Conservation (phyloP, 2,113 vertebrate genomes). For the Erpornis zantholeuca region DNA sequence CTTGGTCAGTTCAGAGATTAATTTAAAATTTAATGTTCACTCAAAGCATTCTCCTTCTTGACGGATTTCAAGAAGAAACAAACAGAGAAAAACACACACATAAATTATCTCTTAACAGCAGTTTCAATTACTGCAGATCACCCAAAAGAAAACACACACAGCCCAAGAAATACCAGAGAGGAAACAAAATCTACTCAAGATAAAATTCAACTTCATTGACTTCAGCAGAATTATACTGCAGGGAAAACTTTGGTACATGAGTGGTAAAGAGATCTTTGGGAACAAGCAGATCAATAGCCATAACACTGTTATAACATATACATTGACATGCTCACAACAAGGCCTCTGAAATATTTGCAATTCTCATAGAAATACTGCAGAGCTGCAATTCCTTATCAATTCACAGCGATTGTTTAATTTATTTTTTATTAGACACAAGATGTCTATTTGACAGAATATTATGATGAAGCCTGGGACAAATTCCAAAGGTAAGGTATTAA, state of each 20-base stretch:
- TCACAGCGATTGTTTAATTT: background rate
- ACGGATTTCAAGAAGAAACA: background rate
- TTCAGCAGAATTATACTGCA: background rate
- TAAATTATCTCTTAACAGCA: background rate
- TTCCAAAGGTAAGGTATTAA: background rate
- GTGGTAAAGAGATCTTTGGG: conserved; percentile 10
- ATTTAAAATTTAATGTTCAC: background rate
- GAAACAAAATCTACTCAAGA: background rate
- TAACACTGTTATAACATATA: conserved; percentile 14
- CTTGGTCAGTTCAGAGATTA: background rate
- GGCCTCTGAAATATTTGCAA: conserved; percentile 17
- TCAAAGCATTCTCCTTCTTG: background rate
- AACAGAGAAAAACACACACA: background rate
- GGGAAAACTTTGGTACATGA: background rate
- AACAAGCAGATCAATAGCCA: conserved; percentile 46
- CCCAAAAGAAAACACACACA: background rate
- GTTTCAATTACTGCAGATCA: background rate
- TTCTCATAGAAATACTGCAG: background rate
- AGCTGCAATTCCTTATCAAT: background rate
- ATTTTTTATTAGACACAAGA: background rate
- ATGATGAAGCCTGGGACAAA: background rate
- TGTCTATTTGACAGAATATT: background rate
- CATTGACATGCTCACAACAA: background rate
- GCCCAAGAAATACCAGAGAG: background rate
- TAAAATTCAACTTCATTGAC: background rate